Conservation (phyloP, 2,797 vertebrate species). For the Artibeus jamaicensis region DNA sequence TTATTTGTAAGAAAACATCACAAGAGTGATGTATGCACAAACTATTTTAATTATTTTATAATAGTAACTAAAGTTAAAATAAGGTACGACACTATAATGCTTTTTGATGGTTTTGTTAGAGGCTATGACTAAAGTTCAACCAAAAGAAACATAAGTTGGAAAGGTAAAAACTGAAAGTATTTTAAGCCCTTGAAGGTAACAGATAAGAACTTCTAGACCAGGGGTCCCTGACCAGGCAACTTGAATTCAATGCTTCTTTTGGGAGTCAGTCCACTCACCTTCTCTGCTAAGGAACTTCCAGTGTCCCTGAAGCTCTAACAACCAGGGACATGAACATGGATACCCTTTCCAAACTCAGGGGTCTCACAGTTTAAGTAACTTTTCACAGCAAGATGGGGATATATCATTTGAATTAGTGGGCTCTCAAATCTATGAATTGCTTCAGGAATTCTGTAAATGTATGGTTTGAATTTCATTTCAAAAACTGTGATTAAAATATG, state of each 20-base stretch:
- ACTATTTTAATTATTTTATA: background rate
- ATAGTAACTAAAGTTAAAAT: background rate
- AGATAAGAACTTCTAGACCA: background rate
- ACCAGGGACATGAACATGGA: background rate
- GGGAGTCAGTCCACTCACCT: background rate
- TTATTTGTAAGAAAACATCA: background rate
- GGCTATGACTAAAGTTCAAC: background rate
- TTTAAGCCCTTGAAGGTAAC: background rate
- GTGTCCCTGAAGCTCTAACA: background rate
- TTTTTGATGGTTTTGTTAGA: background rate
- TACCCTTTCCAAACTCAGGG: background rate
- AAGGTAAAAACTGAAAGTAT: background rate
- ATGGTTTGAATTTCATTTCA: background rate
- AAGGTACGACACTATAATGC: background rate
- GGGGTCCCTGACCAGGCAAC: background rate
- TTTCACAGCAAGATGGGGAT: background rate
- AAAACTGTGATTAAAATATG: background rate
- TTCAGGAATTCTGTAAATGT: background rate
- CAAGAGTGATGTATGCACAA: background rate
- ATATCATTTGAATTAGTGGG: background rate
- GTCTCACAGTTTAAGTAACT: background rate
- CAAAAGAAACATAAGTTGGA: background rate
- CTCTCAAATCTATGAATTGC: background rate
- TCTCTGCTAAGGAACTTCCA: background rate
- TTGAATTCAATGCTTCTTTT: background rate